Evolutionary conservation across 2,797 vertebrate genomes (phyloP), one percentile per base, ranked within the genome.

Genomic region (Epinephelus malabaricus): DNA sequence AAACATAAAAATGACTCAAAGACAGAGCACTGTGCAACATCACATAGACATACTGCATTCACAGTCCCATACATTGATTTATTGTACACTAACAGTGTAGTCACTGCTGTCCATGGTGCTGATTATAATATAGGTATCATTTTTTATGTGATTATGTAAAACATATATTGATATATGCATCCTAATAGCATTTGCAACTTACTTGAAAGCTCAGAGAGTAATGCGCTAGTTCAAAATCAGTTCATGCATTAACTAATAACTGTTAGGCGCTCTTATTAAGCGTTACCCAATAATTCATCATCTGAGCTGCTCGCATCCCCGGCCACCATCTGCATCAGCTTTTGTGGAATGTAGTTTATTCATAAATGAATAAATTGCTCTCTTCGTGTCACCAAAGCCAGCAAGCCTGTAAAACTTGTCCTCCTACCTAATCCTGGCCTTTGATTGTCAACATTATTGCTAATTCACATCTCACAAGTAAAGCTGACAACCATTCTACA

Each of bases 401-500:
- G 19, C 19, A 15, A 67, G 46, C 46, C 51, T 71, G 75, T 78
- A 49, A 75, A 84, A 82, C 67, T 55, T 54, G 64, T 86, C 79
- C 69, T 81, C 68, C 84, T 43, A 82, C 82, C 53, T 78, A 69
- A 89, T 85, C 69, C 74, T 19, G 23, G 64, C 69, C 55, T 80
- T 83, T 84, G 81, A 87, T 82, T 78, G 78, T 90, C 82, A 81
- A 77, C 72, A 69, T 68, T 76, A 76, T 68, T 75, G 58, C 81
- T 69, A 78, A 76, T 85, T 86, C 73, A 78, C 25, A 72, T 79
- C 55, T 78, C 50, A 45, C 51, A 49, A 76, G 83, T 63, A 75
- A 78, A 89, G 78, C 81, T 85, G 87, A 87, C 87, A 89, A n/a
- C 62, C 77, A 59, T 82, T 79, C 68, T 70, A 79, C 56, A 56